Base-by-base conservation (phyloP, 2,888 invertebrate genomes). In the Heterodera filipjevi region DNA sequence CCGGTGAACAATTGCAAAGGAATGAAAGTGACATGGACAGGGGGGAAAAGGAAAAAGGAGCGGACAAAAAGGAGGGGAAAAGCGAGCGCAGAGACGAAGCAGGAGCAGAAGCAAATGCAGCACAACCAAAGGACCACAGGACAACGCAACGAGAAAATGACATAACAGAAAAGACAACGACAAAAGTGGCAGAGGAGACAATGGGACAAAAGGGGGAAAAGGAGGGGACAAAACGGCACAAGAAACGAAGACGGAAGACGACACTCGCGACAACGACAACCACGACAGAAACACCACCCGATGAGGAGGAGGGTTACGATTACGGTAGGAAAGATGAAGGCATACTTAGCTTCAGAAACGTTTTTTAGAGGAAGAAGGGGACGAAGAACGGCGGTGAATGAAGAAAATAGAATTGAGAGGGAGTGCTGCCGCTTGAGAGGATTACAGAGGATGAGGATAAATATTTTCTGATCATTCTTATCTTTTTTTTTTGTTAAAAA, bases 211-310 rank as follows among this genome's bases (percentile, higher is more conserved):
- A 39, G 39, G 39, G 39, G 39, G 2, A 12, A 39, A 2, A 76
- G 22, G 59, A 59, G 22, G 59, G n/a, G 27, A 70, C 16, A 19
- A 76, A 76, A 76, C 30, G 66, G 53, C 70, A 72, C 49, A 27
- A 49, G 19, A 77, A 32, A n/a, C 19, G 70, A 22, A 44, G 76
- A 32, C 77, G 66, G 76, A 68, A 70, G 39, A 78, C 66, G 14
- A 71, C 76, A 32, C 66, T 81, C 12, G 73, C 49, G 35, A 75
- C 78, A 22, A 74, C 79, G 49, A 79, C 81, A 12, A 76, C 46
- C 16, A 81, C 77, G 16, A 68, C 68, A 0, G 68, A 35, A 35
- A 33, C 35, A 35, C 33, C 68, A 22, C 22, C 32, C 12, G 68
- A 16, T 0, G 66, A 33, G 68, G 68, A 68, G 68, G 68, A 68